Conservation (phyloP, 2,797 vertebrate genomes). For the Nannoperca australis region DNA sequence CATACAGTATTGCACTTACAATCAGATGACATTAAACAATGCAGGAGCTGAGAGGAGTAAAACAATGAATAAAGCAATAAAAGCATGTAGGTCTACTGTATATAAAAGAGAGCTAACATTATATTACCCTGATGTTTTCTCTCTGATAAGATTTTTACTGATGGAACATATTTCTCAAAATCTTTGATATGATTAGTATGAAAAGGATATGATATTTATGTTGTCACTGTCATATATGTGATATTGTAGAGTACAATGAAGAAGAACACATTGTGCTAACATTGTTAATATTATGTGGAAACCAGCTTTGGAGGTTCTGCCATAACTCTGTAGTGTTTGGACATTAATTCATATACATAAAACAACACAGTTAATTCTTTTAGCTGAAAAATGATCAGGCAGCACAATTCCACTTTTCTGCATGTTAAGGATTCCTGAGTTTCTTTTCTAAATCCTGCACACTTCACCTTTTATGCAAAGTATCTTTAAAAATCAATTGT, state of each 20-base stretch:
- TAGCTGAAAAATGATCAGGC: background rate
- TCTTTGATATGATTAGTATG: background rate
- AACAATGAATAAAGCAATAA: too few species aligned
- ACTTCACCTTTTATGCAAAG: conserved; percentile 15
- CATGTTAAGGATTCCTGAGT: background rate
- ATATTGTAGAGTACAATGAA: background rate
- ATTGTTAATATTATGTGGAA: background rate
- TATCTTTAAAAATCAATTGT: conserved; percentile 54
- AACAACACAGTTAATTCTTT: background rate
- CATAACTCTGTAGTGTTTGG: background rate
- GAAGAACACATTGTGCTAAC: background rate
- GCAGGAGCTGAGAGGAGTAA: too few species aligned
- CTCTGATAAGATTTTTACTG: background rate
- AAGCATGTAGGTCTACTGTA: too few species aligned
- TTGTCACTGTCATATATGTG: background rate
- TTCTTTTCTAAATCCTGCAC: conserved; percentile 26
- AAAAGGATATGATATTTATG: background rate
- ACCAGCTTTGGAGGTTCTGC: background rate
- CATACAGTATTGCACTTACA: too few species aligned
- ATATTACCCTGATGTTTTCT: background rate
- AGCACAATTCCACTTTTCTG: background rate
- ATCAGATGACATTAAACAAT: too few species aligned
- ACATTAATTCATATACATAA: background rate
- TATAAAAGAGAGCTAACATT: background rate
- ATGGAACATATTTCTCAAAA: background rate